Evolutionary conservation across 30 jellyfish, hydroid and myxozoan species (phyloP).

Genomic region (Turritopsis rubra): DNA sequence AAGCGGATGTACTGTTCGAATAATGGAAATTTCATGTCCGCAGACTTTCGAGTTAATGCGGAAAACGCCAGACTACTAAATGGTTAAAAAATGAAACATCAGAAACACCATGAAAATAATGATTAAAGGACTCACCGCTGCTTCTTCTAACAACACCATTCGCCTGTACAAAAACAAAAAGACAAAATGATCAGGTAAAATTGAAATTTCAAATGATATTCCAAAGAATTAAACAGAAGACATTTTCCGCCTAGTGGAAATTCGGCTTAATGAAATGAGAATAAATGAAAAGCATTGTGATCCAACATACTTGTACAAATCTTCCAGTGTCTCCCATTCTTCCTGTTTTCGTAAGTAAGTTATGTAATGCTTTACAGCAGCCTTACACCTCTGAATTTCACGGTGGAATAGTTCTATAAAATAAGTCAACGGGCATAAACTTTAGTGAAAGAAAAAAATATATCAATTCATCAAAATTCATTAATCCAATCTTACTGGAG

Average conservation of each 20-base stretch:
- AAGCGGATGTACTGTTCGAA: too few species aligned
- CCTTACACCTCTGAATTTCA: neutral
- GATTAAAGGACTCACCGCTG: constrained; percentile 44
- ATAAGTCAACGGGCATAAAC: neutral
- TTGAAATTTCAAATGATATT: too few species aligned
- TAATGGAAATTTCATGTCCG: too few species aligned
- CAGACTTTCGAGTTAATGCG: too few species aligned
- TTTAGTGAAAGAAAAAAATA: neutral
- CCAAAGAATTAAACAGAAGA: too few species aligned
- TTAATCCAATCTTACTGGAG: constrained; percentile 40
- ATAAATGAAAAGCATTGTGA: too few species aligned
- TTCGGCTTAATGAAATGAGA: too few species aligned
- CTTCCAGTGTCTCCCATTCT: constrained; percentile 37
- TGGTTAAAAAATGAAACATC: too few species aligned
- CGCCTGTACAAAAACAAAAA: constrained; percentile 16
- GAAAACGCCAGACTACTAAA: too few species aligned
- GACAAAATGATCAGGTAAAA: neutral
- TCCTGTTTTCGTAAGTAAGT: constrained; percentile 39
- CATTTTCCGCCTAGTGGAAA: too few species aligned
- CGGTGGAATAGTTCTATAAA: neutral
- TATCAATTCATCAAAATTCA: too few species aligned
- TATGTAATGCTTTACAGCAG: constrained; percentile 41
- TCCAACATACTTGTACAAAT: constrained; percentile 37
- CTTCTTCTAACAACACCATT: constrained; percentile 34
- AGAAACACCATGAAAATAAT: neutral